phyloP scores from a whole-genome alignment of 2,888 invertebrate genomes.

The Aporophyla nigra region DNA sequence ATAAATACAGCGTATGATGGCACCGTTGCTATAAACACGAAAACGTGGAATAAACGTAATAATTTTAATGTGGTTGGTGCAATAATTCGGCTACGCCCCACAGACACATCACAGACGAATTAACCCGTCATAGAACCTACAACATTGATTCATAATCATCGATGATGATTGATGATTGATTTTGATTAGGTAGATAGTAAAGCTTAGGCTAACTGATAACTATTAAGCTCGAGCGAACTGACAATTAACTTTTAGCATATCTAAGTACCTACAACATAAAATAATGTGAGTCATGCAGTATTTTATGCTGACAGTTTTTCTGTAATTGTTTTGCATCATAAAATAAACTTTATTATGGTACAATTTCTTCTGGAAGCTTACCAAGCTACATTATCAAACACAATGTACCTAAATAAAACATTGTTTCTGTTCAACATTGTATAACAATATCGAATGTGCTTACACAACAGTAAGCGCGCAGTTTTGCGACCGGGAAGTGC shows the following conservation, averaged over 20 bases:
- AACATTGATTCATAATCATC: background rate
- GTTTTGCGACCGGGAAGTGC: conserved; percentile 69
- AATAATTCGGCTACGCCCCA: no score
- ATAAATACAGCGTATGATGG: no score
- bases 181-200: background rate
- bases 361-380: background rate
- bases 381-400: background rate
- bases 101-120: no score
- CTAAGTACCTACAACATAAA: no score
- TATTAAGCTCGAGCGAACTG: background rate
- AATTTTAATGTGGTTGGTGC: no score
- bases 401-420: conserved; percentile 9
- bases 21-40: no score
- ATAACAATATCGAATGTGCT: conserved; percentile 29
- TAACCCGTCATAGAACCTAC: background rate
- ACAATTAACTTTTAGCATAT: background rate
- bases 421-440: conserved; percentile 17
- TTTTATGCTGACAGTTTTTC: no score
- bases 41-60: no score
- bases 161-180: background rate
- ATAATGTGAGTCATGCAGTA: no score
- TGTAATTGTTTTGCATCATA: background rate
- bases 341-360: background rate
- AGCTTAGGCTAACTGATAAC: background rate
- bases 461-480: conserved; percentile 55